Conservation (phyloP, 2,113 vertebrate species). For the Eptesicus fuscus region DNA sequence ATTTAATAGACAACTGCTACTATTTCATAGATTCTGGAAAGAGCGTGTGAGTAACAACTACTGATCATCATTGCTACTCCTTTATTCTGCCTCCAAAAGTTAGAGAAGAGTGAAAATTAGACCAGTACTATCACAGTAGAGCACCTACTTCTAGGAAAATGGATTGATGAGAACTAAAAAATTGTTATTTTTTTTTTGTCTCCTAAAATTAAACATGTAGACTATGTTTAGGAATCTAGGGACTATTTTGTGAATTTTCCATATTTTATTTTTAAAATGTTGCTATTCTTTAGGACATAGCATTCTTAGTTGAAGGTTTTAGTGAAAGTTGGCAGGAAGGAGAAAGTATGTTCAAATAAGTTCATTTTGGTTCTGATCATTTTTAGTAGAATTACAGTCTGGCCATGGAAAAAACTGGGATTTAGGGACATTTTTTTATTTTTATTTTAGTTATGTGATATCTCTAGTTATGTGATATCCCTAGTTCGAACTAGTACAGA, state of each 20-base stretch:
- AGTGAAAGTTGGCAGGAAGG: background rate
- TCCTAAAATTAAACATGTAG: background rate
- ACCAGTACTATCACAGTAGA: background rate
- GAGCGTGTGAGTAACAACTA: background rate
- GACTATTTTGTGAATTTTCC: background rate
- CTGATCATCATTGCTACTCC: background rate
- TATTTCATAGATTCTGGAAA: background rate
- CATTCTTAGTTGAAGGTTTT: background rate
- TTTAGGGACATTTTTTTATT: background rate
- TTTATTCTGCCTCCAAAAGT: background rate
- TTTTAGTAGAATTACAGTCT: slow-evolving; percentile 15
- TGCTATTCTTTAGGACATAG: background rate
- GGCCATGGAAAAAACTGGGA: background rate
- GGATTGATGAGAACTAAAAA: background rate
- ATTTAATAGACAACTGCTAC: background rate
- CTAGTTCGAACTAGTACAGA: background rate
- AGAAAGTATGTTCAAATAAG: background rate
- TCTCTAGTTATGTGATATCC: background rate
- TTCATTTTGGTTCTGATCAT: slow-evolving; percentile 24
- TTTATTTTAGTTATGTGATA: background rate
- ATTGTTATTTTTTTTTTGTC: background rate
- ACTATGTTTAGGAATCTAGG: background rate
- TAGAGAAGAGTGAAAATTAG: background rate
- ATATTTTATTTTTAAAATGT: background rate
- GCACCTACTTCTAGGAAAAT: background rate